Evolutionary conservation across 2,113 vertebrate genomes (phyloP).

Genomic region (Hippopotamus amphibius): DNA sequence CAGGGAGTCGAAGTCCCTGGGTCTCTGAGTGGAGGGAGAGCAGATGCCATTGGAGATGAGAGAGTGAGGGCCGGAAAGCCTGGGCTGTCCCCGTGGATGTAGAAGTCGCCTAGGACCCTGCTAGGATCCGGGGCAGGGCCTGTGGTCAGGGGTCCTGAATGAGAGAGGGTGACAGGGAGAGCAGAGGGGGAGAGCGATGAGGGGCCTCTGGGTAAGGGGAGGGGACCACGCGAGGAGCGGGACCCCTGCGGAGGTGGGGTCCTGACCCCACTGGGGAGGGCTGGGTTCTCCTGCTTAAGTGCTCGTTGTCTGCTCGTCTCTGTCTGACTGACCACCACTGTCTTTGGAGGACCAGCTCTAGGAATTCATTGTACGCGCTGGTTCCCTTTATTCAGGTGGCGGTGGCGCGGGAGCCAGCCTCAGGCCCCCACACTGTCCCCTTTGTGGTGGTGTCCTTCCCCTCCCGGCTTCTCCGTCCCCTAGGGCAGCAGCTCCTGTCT

Average conservation of each 20-base stretch:
- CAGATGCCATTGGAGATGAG: too few species aligned
- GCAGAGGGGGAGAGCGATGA: background rate
- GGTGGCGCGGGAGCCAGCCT: background rate
- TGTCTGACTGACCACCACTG: fast-evolving
- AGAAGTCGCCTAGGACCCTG: fast-evolving
- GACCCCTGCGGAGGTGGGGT: fast-evolving
- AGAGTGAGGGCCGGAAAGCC: background rate
- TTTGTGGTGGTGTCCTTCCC: fast-evolving
- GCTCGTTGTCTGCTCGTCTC: background rate
- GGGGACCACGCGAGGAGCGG: too few species aligned
- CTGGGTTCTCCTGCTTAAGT: background rate
- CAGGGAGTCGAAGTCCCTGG: background rate
- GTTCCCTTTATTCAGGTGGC: fast-evolving
- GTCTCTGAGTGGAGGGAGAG: background rate
- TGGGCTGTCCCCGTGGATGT: fast-evolving
- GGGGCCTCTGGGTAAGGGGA: too few species aligned
- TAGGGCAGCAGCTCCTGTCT: background rate
- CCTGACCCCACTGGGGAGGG: fast-evolving
- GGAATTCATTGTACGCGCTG: fast-evolving
- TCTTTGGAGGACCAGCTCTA: background rate
- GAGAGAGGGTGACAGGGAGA: background rate
- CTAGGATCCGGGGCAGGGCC: background rate
- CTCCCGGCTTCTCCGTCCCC: fast-evolving
- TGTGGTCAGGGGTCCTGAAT: background rate
- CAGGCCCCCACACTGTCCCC: background rate